Evolutionary conservation across 2,888 invertebrate species (phyloP), one percentile per base, ranked within the genome.

Genomic region (Macrophya annulata): DNA sequence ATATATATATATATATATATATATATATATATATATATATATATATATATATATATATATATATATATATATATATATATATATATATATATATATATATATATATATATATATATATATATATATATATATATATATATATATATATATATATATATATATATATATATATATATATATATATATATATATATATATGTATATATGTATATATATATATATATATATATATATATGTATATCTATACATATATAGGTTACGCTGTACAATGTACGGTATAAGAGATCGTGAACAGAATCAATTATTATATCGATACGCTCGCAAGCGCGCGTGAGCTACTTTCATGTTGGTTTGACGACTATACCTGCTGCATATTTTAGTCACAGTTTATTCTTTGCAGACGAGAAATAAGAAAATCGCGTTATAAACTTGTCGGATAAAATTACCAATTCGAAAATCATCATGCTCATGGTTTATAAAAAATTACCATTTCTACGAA

Each of bases 261-360:
- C 21, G 45, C 43, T 45, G 21, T 12, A 21, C 45, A 21, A 4
- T n/a, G 45, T 45, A 45, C 72, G 72, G 72, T 74, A 74, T 45
- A 21, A 45, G 45, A 43, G 45, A 45, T 45, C 72, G 45, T 45
- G 72, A 74, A 21, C 72, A 12, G n/a, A 74, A 45, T 43, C n/a
- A 45, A 74, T 74, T 74, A 74, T 37, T 15, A 3, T 21, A 74
- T 10, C 45, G 25, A 74, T 15, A n/a, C 72, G 4, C 9, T 72
- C 25, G 40, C 17, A 4, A 72, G 43, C 43, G 40, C 31, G 4
- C 12, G 21, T 72, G 40, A 43, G 43, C 43, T 72, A 72, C 72
- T 72, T 72, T 12, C n/a, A 72, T 43, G 21, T 4, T 43, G n/a
- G 43, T 72, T 21, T 43, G 10, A 31, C 4, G 31, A 25, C 4